Conservation (phyloP, 64 coral and sea anemone species). For the Porites lutea region DNA sequence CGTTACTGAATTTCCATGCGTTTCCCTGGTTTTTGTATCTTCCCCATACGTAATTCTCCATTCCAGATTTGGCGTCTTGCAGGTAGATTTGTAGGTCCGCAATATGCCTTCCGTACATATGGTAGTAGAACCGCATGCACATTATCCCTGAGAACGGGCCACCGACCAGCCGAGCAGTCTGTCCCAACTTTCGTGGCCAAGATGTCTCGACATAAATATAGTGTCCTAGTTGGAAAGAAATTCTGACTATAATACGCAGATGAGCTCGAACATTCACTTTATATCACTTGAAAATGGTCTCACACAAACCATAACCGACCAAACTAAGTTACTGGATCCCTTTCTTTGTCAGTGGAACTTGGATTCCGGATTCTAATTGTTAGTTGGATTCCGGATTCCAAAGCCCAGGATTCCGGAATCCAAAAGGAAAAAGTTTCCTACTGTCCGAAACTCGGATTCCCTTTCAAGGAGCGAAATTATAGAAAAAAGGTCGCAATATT, state of each 20-base stretch:
- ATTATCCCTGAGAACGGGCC: conserved; percentile 65
- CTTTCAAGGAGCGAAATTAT: no score
- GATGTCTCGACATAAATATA: conserved; percentile 78
- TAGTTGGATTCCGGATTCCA: no score
- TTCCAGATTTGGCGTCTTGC: neutral
- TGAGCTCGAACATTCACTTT: no score
- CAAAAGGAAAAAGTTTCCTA: no score
- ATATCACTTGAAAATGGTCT: no score
- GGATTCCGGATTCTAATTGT: no score
- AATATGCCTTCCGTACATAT: conserved; percentile 77
- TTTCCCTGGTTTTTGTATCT: conserved; percentile 82
- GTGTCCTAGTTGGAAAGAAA: conserved; percentile 21
- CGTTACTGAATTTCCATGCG: conserved; percentile 66
- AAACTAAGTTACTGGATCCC: no score
- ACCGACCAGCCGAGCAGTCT: conserved; percentile 57
- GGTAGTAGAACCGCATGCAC: conserved; percentile 87
- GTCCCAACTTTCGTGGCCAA: conserved; percentile 62
- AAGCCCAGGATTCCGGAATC: no score
- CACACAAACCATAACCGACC: no score
- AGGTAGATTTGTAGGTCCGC: conserved; percentile 86
- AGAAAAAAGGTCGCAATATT: no score
- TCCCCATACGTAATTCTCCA: conserved; percentile 80
- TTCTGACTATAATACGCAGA: neutral
- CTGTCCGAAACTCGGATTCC: no score
- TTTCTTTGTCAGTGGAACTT: no score